Percentiles rank a stretch among this genome's conserved stretches.
Conservation (phyloP, 2,888 invertebrate species). For the Salticus scenicus region DNA sequence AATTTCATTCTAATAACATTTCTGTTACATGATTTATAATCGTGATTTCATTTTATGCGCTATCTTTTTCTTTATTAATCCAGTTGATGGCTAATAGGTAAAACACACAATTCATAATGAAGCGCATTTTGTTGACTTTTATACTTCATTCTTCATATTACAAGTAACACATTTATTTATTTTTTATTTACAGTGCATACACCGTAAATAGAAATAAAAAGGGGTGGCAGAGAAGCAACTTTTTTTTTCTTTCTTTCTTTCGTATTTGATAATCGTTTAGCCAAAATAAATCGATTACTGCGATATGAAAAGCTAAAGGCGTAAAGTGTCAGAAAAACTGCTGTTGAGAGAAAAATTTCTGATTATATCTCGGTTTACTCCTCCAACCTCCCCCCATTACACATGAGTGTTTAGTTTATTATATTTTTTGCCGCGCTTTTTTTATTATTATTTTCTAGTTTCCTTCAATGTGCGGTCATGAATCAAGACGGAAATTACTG, state of each 20-base stretch:
- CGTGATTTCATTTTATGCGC: too few relatives aligned
- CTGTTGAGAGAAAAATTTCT: neutral
- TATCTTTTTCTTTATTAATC: too few relatives aligned
- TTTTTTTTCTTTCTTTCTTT: neutral
- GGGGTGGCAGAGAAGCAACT: neutral
- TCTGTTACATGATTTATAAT: too few relatives aligned
- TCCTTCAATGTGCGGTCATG: slow-evolving; percentile 25
- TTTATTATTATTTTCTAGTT: neutral
- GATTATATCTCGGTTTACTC: neutral
- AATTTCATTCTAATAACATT: too few relatives aligned
- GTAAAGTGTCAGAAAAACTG: neutral
- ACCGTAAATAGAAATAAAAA: neutral
- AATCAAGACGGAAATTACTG: slow-evolving; percentile 53
- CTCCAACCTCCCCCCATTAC: neutral
- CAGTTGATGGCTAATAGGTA: too few relatives aligned
- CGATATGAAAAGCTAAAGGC: neutral
- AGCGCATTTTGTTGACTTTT: neutral
- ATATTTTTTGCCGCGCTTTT: neutral
- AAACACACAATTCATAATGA: neutral
- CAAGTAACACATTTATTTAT: too few relatives aligned
- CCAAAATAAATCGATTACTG: slow-evolving; percentile 4
- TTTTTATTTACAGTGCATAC: neutral
- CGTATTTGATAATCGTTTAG: neutral
- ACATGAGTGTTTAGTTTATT: slow-evolving; percentile 1
- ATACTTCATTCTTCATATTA: neutral